Evolutionary conservation across 2,888 invertebrate species (phyloP), one percentile per base, ranked within the genome.

Genomic region (Epinotia bilunana): DNA sequence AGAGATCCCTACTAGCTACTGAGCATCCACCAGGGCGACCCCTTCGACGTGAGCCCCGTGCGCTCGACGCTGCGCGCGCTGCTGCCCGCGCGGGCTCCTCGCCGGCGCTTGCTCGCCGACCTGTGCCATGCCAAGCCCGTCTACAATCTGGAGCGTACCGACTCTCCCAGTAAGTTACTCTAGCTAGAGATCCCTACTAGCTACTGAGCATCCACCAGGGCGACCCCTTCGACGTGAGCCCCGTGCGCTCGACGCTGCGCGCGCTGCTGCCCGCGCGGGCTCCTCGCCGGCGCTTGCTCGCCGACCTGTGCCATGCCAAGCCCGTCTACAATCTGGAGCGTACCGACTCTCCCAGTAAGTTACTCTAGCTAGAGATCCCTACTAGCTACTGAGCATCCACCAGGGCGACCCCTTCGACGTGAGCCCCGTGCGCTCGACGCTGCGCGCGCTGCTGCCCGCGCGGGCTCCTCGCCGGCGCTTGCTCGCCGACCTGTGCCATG

Each of bases 331-430:
- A 69, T 11, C 72, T 33, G 6, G 33, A 43, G 20, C 62, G 33
- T 11, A 18, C 16, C 39, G 68, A 55, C 3, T 16, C 72, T 3
- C 46, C 39, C 20, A 33, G 67, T 73, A 20, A 61, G 67, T 67
- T 9, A 28, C 28, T 28, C 28, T 28, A 5, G n/a, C n/a, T n/a
- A n/a, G n/a, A n/a, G n/a, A n/a, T n/a, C n/a, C n/a, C n/a, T n/a
- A n/a, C n/a, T n/a, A n/a, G n/a, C n/a, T n/a, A n/a, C 55, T 84
- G 67, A 95, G 95, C 80, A 97, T 96, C 83, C 95, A 97, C 87
- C 95, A 95, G 80, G 98, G 98, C 93, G 95, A 97, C 18, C 95
- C 96, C 84, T 97, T 98, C 64, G 96, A 98, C 86, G 97, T 98
- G 61, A 95, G 96, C 79, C 95, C 96, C 79, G 96, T 98, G 62